phyloP scores from a whole-genome alignment of 2,888 invertebrate species.

The Parapristionchus giblindavisi region DNA sequence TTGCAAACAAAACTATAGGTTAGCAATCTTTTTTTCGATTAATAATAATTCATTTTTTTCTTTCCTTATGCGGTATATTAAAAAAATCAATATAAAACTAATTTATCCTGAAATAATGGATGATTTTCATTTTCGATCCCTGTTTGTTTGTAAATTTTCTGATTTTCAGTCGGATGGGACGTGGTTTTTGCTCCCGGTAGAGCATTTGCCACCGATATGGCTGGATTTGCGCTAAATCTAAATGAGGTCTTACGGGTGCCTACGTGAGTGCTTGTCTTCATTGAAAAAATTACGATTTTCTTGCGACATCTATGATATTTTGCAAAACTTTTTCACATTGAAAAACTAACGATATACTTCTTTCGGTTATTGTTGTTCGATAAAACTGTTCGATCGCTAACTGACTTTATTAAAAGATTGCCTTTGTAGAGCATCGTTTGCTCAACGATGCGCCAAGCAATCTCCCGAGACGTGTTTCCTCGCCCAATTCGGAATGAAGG shows the following conservation, averaged over 20 bases:
- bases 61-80: not conserved
- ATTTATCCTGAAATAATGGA: not conserved
- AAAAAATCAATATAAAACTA: not conserved
- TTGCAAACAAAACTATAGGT: constrained; percentile 31
- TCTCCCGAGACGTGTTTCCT: constrained; percentile 60
- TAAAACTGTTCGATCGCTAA: too few species aligned
- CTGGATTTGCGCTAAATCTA: constrained; percentile 88
- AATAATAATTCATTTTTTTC: not conserved
- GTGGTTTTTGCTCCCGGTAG: constrained; percentile 71
- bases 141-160: not conserved
- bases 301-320: not conserved
- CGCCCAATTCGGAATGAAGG: constrained; percentile 52
- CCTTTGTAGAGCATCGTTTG: constrained; percentile 50
- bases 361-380: too few species aligned
- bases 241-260: constrained; percentile 36
- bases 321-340: too few species aligned
- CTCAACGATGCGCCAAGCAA: constrained; percentile 49
- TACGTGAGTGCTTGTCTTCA: constrained; percentile 33
- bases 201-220: constrained; percentile 95
- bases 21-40: not conserved
- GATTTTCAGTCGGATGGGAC: constrained; percentile 38
- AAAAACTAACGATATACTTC: too few species aligned
- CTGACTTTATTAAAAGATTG: not conserved
- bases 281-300: not conserved
- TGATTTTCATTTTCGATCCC: too few species aligned